phyloP scores from a whole-genome alignment of 30 jellyfish, hydroid and myxozoan genomes.

The Aurelia aurita region DNA sequence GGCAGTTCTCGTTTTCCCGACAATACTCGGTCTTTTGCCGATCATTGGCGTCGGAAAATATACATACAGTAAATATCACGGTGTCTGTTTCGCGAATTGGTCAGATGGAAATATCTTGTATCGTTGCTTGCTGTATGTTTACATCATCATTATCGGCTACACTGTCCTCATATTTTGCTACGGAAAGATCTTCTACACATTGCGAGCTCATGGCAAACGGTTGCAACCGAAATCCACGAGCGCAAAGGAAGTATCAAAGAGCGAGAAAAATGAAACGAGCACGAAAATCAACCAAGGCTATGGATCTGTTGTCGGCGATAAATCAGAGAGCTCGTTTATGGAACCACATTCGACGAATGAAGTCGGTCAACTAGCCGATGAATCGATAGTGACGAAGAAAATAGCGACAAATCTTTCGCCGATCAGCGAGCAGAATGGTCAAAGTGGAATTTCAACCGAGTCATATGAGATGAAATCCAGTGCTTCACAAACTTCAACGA shows the following conservation, averaged over 20 bases:
- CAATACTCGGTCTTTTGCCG: conserved; percentile 35
- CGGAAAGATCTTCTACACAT: conserved; percentile 23
- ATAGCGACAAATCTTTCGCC: neutral
- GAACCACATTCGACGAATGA: neutral
- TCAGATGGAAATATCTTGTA: conserved; percentile 29
- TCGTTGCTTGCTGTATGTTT: conserved; percentile 58
- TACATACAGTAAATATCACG: conserved; percentile 64
- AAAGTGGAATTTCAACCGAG: neutral
- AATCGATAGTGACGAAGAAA: neutral
- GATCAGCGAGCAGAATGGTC: neutral
- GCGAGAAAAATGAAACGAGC: neutral
- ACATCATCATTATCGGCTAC: conserved; percentile 48
- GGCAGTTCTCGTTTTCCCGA: neutral
- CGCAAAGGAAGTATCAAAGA: neutral
- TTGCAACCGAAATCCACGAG: neutral
- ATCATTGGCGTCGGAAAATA: conserved; percentile 70
- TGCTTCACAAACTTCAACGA: neutral
- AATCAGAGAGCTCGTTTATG: neutral
- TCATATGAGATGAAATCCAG: neutral
- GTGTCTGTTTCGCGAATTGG: conserved; percentile 87
- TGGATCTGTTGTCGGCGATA: neutral
- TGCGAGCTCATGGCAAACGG: conserved; percentile 29
- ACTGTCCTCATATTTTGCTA: conserved; percentile 65
- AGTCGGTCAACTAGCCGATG: neutral
- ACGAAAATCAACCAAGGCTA: too few species aligned